Base-by-base conservation (phyloP, 2,888 invertebrate genomes). In the Amaurobius ferox region DNA sequence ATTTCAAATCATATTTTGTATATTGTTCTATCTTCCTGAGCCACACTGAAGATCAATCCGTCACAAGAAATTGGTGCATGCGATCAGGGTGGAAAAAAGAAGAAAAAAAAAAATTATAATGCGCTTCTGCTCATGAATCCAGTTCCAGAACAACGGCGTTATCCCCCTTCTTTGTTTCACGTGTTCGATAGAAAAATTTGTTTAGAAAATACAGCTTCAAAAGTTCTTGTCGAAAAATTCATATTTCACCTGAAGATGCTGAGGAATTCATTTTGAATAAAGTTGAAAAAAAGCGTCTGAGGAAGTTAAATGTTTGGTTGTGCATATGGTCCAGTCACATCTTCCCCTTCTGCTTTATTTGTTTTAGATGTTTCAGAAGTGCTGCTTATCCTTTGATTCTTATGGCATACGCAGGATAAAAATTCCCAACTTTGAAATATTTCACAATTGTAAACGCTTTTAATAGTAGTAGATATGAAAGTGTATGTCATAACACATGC, bases 241-340 rank as follows among this genome's bases (percentile, higher is more conserved):
- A 55, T 55, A 55, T 55, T 55, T 55, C 23, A 55, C 55, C 23
- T n/a, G 55, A 1, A 55, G 23, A 55, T 55, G 23, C 23, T 23
- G 23, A 55, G 55, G 23, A 55, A 55, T 55, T 55, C 81, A 81
- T 81, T 81, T 81, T 68, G 28, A 48, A 23, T 32, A 48, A 78
- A n/a, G 28, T 44, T 30, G 3, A n/a, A 29, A n/a, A n/a, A 30
- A 64, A 29, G 13, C 16, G 5, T 6, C 29, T 1, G 30, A 64
- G 64, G 30, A 30, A 64, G 30, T 64, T 29, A 64, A 64, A 29
- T 13, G 64, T 11, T 9, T 64, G 30, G 23, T 23, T 23, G n/a
- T 13, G n/a, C n/a, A 19, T 55, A 23, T 3, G 1, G 0, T 29
- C 16, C 11, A 30, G 3, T 64, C 3, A 13, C 30, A 61, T 23